Base-by-base conservation (phyloP, 2,888 invertebrate genomes). In the Achlya flavicornis region DNA sequence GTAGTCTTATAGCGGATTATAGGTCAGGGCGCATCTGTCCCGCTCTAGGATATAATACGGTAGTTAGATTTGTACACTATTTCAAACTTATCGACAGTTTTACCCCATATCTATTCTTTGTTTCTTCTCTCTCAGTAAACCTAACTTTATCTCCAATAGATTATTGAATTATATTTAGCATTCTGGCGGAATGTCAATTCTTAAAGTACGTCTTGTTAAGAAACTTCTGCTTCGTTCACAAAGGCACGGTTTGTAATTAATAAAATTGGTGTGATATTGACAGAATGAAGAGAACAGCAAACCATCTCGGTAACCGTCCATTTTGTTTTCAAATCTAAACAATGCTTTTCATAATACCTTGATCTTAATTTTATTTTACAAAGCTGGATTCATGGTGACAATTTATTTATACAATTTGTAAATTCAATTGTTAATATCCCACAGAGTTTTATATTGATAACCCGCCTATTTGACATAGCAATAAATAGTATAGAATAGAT, bases 401-500 rank as follows among this genome's bases (percentile, higher is more conserved):
- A 73, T 68, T 71, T 71, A 1, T 66, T 66, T 67, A 65, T 70
- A 66, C 66, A 58, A 77, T 82, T 81, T 78, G 76, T 83, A 82
- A 77, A 76, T 80, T 83, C 86, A 88, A 86, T 87, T 84, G 86
- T 90, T 89, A 81, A 83, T 77, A 80, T 76, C 81, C 85, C 86
- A 87, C 84, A 82, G 84, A 80, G 75, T 82, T 85, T 85, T 87
- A 86, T 87, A 91, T 89, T 87, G 82, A 90, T 87, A 90, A 88
- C 93, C 93, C 93, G 93, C 92, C 92, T 93, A 93, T 90, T 88
- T 89, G 90, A 91, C 86, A 92, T 93, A 93, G 93, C 93, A 93
- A 93, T 93, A 93, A 92, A 92, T 93, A 92, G 85, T 77, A 81
- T 92, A 92, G 91, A 89, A 85, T 92, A 91, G 89, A 85, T 92